Percentiles rank a stretch among this genome's conserved stretches.
Evolutionary conservation across 2,888 invertebrate genomes (phyloP).

Genomic region (Eugnorisma glareosa): DNA sequence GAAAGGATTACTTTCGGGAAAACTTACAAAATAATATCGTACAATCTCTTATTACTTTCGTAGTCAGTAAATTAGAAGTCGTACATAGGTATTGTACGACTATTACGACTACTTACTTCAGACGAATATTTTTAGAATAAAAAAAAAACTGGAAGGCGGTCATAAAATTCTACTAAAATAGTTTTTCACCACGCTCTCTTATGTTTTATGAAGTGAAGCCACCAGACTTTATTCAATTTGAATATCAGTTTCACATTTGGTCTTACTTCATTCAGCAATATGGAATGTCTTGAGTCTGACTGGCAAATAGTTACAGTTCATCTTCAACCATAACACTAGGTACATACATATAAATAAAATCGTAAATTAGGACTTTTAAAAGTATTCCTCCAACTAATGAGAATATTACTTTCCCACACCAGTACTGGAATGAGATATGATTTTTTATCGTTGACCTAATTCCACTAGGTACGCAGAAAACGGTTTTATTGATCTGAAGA

Average conservation of each 20-base stretch:
- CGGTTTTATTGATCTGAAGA: not conserved
- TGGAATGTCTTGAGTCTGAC: not conserved
- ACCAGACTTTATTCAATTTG: not conserved
- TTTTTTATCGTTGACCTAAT: not conserved
- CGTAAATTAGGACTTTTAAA: not conserved
- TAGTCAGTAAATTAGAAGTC: not conserved
- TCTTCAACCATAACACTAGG: not conserved
- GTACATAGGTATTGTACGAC: not conserved
- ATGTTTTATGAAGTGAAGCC: not conserved
- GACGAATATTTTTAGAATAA: not conserved
- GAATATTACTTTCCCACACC: not conserved
- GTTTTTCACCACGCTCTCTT: not conserved
- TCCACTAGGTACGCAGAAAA: not conserved
- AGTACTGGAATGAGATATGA: not conserved
- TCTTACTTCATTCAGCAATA: constrained; percentile 1
- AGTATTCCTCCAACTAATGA: not conserved
- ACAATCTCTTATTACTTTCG: not conserved
- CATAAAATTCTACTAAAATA: not conserved
- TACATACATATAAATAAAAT: too few relatives aligned
- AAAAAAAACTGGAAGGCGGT: not conserved
- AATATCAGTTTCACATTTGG: not conserved
- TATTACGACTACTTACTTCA: too few relatives aligned
- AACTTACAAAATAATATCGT: not conserved
- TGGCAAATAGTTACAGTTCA: not conserved
- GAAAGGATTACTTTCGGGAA: not conserved